Conservation (phyloP, 2,113 vertebrate genomes). For the Eira barbara region DNA sequence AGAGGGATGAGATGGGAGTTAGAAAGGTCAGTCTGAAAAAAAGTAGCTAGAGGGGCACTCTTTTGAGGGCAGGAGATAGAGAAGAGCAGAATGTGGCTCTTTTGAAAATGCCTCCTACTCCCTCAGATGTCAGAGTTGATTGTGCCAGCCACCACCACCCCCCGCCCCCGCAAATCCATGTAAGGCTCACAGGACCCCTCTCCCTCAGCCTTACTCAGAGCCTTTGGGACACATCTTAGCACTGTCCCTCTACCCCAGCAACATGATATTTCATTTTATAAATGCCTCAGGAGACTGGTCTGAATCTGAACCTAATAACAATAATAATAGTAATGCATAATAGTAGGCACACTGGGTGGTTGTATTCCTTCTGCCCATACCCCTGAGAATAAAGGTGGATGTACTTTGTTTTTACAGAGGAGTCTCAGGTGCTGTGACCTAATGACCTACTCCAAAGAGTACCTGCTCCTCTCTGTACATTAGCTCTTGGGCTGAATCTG, state of each 20-base stretch:
- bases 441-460: background rate
- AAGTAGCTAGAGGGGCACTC: no score
- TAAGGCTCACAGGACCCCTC: background rate
- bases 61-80: background rate
- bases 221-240: background rate
- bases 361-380: background rate
- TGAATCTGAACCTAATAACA: background rate
- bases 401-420: background rate
- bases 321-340: background rate
- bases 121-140: background rate
- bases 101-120: background rate
- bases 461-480: background rate
- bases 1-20: slow-evolving; percentile 31
- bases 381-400: background rate
- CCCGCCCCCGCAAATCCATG: background rate
- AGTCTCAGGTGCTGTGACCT: background rate
- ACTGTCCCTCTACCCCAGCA: background rate
- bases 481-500: background rate
- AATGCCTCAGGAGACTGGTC: background rate
- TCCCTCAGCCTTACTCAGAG: background rate
- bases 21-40: background rate
- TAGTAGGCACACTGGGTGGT: background rate
- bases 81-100: background rate
- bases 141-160: no score
- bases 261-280: background rate